Base-by-base conservation (phyloP, 2,888 invertebrate species). In the Horisme vitalbata region DNA sequence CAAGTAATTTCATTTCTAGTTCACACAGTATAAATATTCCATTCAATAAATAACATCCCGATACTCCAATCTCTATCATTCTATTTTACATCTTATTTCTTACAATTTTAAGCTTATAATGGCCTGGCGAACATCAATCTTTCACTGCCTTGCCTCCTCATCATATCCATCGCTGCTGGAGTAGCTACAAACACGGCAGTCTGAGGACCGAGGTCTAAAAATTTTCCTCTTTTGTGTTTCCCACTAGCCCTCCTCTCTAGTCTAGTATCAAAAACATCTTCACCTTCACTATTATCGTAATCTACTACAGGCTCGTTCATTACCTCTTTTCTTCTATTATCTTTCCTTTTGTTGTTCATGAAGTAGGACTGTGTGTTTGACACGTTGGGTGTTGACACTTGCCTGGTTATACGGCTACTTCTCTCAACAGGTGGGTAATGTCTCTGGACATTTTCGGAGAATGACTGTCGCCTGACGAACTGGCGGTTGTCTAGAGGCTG, bases 211-310 rank as follows among this genome's bases (percentile, higher is more conserved):
- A 89, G 35, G 51, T 88, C 88, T 73, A 89, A 72, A 43, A 88
- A 82, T 57, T 79, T 83, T 3, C 81, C 75, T 43, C 80, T 72
- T 37, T 79, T 84, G 41, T 73, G 69, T 31, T 65, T 77, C 10
- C 63, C 73, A 58, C 80, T 84, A 0, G 74, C 58, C 41, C 83
- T 70, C 35, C 79, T 79, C 39, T 83, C 77, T 30, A 86, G 63
- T 32, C 83, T 79, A 0, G 82, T 80, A 52, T 89, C 87, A 45
- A 88, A 87, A 0, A 83, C 73, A 51, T 90, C 90, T 37, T 90
- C 90, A 0, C 76, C 80, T 53, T 90, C 90, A 60, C 89, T 89
- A 33, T 89, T 84, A 48, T 90, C 90, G 43, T 90, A 90, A 53
- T 90, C 90, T 0, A 90, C 71, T 64, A 85, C 76, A 3, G 90